phyloP scores from a whole-genome alignment of 2,113 vertebrate genomes.

The Lepus timidus region DNA sequence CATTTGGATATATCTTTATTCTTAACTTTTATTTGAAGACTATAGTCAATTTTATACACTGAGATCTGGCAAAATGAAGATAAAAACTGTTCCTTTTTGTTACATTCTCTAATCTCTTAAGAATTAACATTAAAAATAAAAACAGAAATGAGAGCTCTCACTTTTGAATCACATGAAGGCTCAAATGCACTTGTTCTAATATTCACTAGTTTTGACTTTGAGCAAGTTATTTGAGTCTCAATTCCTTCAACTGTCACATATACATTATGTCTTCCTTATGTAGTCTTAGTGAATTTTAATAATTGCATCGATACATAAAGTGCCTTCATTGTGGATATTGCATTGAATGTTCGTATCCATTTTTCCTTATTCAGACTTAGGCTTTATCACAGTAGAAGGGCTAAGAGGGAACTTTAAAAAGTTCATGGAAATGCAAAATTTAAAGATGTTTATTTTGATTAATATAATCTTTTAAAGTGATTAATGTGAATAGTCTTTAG shows the following conservation, averaged over 20 bases:
- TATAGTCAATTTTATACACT: slow-evolving; percentile 44
- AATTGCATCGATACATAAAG: not conserved
- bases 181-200: not conserved
- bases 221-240: not conserved
- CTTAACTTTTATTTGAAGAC: slow-evolving; percentile 68
- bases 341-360: not conserved
- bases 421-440: no score
- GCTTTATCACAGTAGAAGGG: slow-evolving; percentile 18
- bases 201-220: not conserved
- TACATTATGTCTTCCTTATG: not conserved
- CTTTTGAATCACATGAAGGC: not conserved
- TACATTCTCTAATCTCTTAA: slow-evolving; percentile 30
- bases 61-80: slow-evolving; percentile 46
- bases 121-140: not conserved
- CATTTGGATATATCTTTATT: slow-evolving; percentile 60
- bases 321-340: not conserved
- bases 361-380: not conserved
- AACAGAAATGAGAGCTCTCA: not conserved
- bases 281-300: not conserved
- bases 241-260: not conserved
- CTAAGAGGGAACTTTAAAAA: no score
- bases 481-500: no score
- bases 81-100: slow-evolving; percentile 14
- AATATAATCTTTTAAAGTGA: no score
- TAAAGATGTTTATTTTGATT: no score